A percentile compares a stretch with the other conserved stretches of the same genome.
Conservation (phyloP, 2,113 vertebrate species). For the Helogale parvula region DNA sequence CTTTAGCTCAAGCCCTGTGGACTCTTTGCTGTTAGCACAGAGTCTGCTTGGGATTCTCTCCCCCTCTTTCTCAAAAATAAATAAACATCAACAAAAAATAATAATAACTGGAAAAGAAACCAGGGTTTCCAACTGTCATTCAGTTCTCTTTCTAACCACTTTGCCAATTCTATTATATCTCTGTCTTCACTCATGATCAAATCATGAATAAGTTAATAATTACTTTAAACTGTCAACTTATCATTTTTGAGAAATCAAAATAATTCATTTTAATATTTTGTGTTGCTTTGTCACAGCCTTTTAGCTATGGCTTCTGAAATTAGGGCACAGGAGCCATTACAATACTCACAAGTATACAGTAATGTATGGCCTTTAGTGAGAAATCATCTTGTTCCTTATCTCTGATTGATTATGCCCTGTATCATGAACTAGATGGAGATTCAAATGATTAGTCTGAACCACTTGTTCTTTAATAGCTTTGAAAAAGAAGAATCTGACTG, state of each 20-base stretch:
- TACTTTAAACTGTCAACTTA: neutral
- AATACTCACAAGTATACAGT: neutral
- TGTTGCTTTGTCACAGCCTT: neutral
- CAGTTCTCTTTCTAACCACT: neutral
- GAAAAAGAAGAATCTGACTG: neutral
- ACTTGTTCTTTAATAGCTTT: neutral
- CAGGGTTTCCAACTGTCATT: neutral
- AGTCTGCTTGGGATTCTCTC: no score
- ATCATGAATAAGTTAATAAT: neutral
- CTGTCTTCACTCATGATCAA: neutral
- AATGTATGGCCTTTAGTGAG: neutral
- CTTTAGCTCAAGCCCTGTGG: no score
- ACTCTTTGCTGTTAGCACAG: no score
- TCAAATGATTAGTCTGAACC: neutral
- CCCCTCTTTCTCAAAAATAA: no score
- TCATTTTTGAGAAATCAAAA: neutral
- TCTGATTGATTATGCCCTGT: neutral
- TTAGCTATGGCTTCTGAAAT: neutral
- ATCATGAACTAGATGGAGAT: neutral
- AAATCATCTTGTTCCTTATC: neutral
- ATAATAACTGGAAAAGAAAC: neutral
- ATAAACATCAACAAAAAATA: neutral
- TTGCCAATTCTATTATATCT: neutral
- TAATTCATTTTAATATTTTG: slow-evolving; percentile 23
- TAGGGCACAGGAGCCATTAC: neutral